A percentile compares a stretch with the other conserved stretches of the same genome.
These are phyloP conservation scores for Dyspetes luteomarginatus DNA, from an alignment of 2,888 invertebrate genomes.

Conservation along the genomic window DNA sequence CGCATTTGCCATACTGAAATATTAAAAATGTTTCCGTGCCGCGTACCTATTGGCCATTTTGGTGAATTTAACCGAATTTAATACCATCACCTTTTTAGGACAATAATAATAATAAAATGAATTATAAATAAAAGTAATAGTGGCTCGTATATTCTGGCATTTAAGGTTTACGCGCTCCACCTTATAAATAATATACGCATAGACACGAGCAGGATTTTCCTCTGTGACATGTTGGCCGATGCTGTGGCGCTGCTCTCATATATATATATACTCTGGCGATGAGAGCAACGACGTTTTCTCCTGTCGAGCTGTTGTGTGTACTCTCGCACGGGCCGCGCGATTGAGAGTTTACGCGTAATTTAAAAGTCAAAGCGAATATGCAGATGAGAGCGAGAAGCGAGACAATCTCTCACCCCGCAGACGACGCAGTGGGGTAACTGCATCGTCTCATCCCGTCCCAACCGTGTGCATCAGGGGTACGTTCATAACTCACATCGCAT, in stretches of 20 bases:
- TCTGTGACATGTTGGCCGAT: no score
- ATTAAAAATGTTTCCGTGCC: no score
- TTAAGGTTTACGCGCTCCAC: constrained; percentile 36
- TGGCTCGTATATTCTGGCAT: constrained; percentile 18
- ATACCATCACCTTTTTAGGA: no score
- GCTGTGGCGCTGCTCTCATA: no score
- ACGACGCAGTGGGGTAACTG: constrained; percentile 6
- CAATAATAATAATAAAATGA: no score
- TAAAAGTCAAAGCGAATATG: constrained; percentile 80
- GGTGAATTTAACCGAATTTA: no score
- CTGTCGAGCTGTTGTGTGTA: constrained; percentile 52
- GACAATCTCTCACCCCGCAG: constrained; percentile 31
- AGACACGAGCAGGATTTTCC: no score
- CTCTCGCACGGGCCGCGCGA: constrained; percentile 53
- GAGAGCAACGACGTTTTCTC: background rate
- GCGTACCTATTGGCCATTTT: no score
- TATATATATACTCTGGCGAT: background rate
- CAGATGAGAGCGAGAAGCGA: constrained; percentile 72
- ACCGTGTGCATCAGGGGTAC: no score
- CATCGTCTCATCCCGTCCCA: background rate
- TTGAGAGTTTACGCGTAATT: constrained; percentile 71
- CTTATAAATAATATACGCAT: background rate
- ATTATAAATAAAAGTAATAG: constrained; percentile 6
- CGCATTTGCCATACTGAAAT: no score
- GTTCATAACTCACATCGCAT: no score